Evolutionary conservation across 2,888 invertebrate genomes (phyloP).

Genomic region (Choristoneura rosaceana): DNA sequence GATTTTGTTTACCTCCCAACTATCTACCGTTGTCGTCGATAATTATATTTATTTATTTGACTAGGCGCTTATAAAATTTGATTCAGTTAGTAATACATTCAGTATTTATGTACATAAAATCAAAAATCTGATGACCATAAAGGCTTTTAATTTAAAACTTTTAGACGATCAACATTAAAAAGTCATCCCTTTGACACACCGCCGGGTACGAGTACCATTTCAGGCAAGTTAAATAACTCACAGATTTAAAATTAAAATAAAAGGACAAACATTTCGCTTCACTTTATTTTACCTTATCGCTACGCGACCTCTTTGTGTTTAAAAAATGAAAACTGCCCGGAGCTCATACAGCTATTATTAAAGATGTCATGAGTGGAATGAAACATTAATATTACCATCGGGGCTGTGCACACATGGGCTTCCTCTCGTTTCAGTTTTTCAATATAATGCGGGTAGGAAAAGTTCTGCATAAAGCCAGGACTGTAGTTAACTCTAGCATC

Average conservation of each 20-base stretch:
- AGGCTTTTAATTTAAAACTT: not conserved
- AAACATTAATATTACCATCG: constrained; percentile 78
- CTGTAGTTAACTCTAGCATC: too few species aligned
- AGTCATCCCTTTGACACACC: not conserved
- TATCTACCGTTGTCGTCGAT: too few species aligned
- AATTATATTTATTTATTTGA: too few species aligned
- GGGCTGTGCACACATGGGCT: constrained; percentile 62
- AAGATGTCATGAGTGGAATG: constrained; percentile 56
- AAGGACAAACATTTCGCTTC: constrained; percentile 23
- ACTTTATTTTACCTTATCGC: constrained; percentile 29
- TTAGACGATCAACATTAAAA: not conserved
- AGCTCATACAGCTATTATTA: constrained; percentile 61
- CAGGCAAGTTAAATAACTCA: not conserved
- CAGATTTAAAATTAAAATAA: constrained; percentile 31
- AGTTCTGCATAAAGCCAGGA: too few species aligned
- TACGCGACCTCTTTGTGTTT: constrained; percentile 43
- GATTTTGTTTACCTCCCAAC: too few species aligned
- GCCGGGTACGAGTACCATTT: not conserved
- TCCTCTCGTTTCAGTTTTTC: constrained; percentile 73
- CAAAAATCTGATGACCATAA: not conserved
- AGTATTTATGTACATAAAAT: not conserved
- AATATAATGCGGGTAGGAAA: constrained; percentile 45
- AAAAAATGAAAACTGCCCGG: constrained; percentile 62
- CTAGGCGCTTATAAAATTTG: too few species aligned
- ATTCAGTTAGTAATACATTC: too few species aligned